Evolutionary conservation across 2,888 invertebrate species (phyloP).

Genomic region (Bedellia somnulentella): DNA sequence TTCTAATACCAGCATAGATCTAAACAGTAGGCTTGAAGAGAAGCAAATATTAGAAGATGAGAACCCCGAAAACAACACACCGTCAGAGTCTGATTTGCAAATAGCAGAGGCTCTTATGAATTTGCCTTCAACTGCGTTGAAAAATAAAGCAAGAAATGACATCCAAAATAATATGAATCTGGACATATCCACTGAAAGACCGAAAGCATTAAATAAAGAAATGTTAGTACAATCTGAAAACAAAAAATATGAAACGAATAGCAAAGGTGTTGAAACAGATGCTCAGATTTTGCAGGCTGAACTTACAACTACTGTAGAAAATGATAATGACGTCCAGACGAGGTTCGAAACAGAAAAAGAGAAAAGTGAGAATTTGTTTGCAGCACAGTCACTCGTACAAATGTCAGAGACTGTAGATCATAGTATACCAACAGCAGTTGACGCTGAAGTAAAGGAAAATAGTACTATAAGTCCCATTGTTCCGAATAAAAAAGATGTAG

Average conservation of each 20-base stretch:
- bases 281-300: slow-evolving; percentile 1
- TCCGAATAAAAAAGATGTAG: not conserved
- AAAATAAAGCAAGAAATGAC: slow-evolving; percentile 22
- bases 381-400: slow-evolving; percentile 51
- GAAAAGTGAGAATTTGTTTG: slow-evolving; percentile 47
- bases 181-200: slow-evolving; percentile 2
- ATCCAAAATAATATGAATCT: slow-evolving; percentile 9
- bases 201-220: no score
- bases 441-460: not conserved
- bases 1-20: not conserved
- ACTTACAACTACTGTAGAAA: slow-evolving; percentile 10
- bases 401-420: slow-evolving; percentile 33
- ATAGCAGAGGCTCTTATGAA: slow-evolving; percentile 51
- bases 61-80: slow-evolving; percentile 16
- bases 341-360: slow-evolving; percentile 43
- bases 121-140: slow-evolving; percentile 39
- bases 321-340: slow-evolving; percentile 6
- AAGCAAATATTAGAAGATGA: slow-evolving; percentile 7
- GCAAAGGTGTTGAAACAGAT: not conserved
- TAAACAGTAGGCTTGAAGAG: not conserved
- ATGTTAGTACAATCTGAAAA: not conserved
- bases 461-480: no score
- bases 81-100: slow-evolving; percentile 51
- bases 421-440: not conserved
- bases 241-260: not conserved